Evolutionary conservation across 37 sponge, comb jelly and placozoan species (phyloP).

Genomic region (Lycopodina hypogea): DNA sequence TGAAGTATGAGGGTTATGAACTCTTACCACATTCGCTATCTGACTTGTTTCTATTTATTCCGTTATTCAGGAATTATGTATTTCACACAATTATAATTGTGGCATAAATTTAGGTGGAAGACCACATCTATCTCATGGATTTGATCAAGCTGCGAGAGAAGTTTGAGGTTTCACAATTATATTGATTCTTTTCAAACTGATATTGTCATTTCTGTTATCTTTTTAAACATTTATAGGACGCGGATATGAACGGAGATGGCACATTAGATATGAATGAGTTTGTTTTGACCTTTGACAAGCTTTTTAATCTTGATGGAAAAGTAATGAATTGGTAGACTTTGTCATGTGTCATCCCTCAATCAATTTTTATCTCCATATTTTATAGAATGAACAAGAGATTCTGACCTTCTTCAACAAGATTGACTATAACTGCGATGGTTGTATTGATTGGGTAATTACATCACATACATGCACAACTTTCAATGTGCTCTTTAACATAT

Average conservation of each 20-base stretch:
- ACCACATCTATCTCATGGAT: conserved; percentile 35
- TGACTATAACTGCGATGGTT: conserved; percentile 78
- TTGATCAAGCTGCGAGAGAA: conserved; percentile 23
- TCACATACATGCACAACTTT: neutral
- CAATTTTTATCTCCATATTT: neutral
- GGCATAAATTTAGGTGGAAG: conserved; percentile 26
- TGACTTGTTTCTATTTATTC: too few relatives aligned
- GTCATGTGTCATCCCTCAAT: too few relatives aligned
- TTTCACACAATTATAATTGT: too few relatives aligned
- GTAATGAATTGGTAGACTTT: conserved; percentile 26
- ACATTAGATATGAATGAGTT: conserved; percentile 46
- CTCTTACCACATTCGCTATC: too few relatives aligned
- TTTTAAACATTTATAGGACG: conserved; percentile 13
- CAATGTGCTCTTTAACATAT: neutral
- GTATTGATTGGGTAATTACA: conserved; percentile 74
- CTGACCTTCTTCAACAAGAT: conserved; percentile 78
- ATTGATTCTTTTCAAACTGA: neutral
- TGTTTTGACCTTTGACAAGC: conserved; percentile 28
- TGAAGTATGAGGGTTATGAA: too few relatives aligned
- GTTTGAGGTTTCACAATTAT: conserved; percentile 30
- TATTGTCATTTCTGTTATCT: neutral
- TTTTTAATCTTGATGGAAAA: conserved; percentile 46
- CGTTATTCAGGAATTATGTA: too few relatives aligned
- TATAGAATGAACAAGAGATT: conserved; percentile 67
- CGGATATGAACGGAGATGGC: conserved; percentile 13